phyloP scores from a whole-genome alignment of 2,797 vertebrate species.

The Pseudochaenichthys georgianus region DNA sequence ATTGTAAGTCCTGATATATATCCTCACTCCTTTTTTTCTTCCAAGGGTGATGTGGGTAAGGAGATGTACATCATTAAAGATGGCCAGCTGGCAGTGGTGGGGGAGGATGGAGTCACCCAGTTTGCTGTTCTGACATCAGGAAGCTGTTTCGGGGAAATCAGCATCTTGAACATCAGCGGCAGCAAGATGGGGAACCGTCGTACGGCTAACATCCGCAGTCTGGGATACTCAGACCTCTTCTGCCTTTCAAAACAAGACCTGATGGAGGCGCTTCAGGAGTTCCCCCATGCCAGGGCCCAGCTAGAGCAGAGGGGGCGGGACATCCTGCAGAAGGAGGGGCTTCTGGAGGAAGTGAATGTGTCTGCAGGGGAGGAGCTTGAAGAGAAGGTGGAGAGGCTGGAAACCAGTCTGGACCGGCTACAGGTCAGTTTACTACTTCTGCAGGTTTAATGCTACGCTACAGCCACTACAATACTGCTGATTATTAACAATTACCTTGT shows the following conservation, averaged over 20 bases:
- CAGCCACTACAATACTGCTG: too few species aligned
- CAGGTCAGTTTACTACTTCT: slow-evolving; percentile 66
- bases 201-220: slow-evolving; percentile 94
- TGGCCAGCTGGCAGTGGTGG: slow-evolving; percentile 93
- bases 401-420: slow-evolving; percentile 88
- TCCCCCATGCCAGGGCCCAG: slow-evolving; percentile 93
- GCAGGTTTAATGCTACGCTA: too few species aligned
- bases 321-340: slow-evolving; percentile 93
- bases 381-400: slow-evolving; percentile 90
- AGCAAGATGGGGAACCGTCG: slow-evolving; percentile 97
- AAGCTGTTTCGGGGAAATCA: slow-evolving; percentile 97
- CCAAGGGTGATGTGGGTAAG: slow-evolving; percentile 92
- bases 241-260: slow-evolving; percentile 96
- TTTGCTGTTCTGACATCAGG: slow-evolving; percentile 92
- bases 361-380: slow-evolving; percentile 83
- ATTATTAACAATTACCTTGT: background rate
- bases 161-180: slow-evolving; percentile 96
- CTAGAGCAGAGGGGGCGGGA: slow-evolving; percentile 94
- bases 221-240: slow-evolving; percentile 97
- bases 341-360: slow-evolving; percentile 90
- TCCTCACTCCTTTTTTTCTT: slow-evolving; percentile 5
- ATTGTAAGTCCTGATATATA: background rate
- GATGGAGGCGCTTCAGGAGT: slow-evolving; percentile 94
- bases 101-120: slow-evolving; percentile 91
- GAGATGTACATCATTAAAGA: slow-evolving; percentile 99